These are phyloP conservation scores for Phainopepla nitens DNA, from an alignment of 2,113 vertebrate species.

Conservation along the genomic window DNA sequence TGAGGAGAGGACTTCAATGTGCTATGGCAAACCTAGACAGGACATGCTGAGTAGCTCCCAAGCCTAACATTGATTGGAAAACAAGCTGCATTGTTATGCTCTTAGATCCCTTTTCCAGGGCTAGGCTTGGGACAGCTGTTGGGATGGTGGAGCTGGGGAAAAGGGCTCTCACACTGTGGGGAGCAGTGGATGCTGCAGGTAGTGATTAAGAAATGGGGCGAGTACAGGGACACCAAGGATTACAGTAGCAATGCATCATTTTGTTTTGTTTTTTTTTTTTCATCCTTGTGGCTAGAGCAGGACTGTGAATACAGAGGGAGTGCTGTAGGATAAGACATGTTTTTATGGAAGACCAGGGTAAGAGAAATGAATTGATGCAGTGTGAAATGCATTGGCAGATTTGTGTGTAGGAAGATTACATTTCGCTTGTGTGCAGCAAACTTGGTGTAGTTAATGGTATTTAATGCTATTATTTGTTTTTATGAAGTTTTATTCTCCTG, in stretches of 20 bases:
- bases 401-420: neutral
- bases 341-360: neutral
- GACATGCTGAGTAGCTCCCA: rapidly evolving
- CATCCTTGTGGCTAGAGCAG: neutral
- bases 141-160: neutral
- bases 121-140: neutral
- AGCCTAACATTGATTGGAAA: rapidly evolving
- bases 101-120: neutral
- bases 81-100: rapidly evolving
- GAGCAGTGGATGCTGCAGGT: neutral
- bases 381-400: neutral
- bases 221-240: neutral
- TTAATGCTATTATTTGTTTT: neutral
- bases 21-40: neutral
- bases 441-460: neutral
- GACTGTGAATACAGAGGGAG: neutral
- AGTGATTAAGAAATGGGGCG: neutral
- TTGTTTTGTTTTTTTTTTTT: neutral
- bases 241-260: neutral
- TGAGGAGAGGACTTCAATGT: neutral
- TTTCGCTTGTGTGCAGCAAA: neutral
- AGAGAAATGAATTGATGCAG: neutral
- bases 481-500: neutral
- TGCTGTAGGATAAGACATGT: neutral
- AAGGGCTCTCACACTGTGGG: neutral